Evolutionary conservation across 2,113 vertebrate genomes (phyloP).

Genomic region (Crocuta crocuta): DNA sequence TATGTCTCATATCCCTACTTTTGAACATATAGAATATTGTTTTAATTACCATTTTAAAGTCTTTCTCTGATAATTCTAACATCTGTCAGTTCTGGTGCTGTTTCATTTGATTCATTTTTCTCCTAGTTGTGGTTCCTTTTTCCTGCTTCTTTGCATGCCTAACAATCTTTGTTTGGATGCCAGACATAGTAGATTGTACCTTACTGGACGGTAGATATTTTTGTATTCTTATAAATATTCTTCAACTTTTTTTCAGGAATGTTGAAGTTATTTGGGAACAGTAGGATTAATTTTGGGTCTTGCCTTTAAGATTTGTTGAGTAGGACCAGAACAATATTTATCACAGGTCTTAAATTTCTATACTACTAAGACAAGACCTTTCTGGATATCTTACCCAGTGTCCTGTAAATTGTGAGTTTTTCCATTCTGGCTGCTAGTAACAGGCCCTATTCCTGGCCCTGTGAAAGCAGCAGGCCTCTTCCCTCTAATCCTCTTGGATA

Average conservation of each 20-base stretch:
- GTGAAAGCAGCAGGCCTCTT: background rate
- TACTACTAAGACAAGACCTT: background rate
- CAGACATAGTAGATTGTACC: background rate
- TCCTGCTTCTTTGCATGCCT: background rate
- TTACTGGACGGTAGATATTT: background rate
- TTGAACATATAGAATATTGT: background rate
- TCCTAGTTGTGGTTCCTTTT: background rate
- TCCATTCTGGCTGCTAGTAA: background rate
- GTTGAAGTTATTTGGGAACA: background rate
- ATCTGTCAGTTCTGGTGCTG: background rate
- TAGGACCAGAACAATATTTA: background rate
- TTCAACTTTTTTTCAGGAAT: background rate
- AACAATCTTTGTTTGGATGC: background rate
- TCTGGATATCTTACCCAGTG: background rate
- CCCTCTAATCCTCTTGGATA: background rate
- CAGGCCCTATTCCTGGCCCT: background rate
- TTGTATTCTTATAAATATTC: conserved; percentile 24
- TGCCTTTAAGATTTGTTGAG: background rate
- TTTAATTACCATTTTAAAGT: background rate
- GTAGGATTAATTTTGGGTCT: background rate
- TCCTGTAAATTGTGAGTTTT: background rate
- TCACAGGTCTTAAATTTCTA: background rate
- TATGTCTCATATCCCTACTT: background rate
- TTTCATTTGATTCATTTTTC: conserved; percentile 14
- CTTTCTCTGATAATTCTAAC: conserved; percentile 3